Base-by-base conservation (phyloP, 2,113 vertebrate genomes). In the Sapayoa aenigma region DNA sequence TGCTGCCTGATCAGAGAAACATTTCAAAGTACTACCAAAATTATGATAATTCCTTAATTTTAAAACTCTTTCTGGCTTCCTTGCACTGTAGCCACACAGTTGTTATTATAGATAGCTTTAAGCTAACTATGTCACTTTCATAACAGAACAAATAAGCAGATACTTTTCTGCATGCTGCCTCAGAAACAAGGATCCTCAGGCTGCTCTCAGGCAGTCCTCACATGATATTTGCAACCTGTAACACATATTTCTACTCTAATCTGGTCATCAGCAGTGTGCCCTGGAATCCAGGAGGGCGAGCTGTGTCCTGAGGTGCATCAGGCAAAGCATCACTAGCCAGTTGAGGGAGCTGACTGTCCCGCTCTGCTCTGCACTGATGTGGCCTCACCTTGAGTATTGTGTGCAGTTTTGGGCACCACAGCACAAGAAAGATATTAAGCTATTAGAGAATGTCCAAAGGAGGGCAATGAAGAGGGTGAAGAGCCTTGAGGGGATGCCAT, bases 31-130 rank as follows among this genome's bases (percentile, higher is more conserved):
- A 55, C 68, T 94, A 90, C 85, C 72, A 80, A 80, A 95, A 93
- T 88, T 95, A 96, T 96, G 87, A 83, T 95, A 95, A 96, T 94
- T 97, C 72, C 68, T 89, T 95, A 55, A 86, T 88, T 94, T 94
- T 91, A 93, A 78, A 93, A 83, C 44, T 84, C 93, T 77, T 93
- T 79, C 85, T 85, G 87, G 87, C 93, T 94, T 90, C 39, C 79
- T 80, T 84, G 66, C 68, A 84, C 27, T 89, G 80, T 69, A 92
- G 73, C 73, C 47, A 71, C 65, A 78, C 68, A 90, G 93, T 41
- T 92, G 90, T 90, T 88, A 46, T 85, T 87, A 90, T 25, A 77
- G 90, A 94, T 88, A 84, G 76, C 83, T 95, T 84, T 96, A 89
- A 92, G 88, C 91, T 86, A 92, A 92, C 79, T 80, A 7, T 65